phyloP scores from a whole-genome alignment of 1,140 invertebrate species.

The Drosophila pruinosa region DNA sequence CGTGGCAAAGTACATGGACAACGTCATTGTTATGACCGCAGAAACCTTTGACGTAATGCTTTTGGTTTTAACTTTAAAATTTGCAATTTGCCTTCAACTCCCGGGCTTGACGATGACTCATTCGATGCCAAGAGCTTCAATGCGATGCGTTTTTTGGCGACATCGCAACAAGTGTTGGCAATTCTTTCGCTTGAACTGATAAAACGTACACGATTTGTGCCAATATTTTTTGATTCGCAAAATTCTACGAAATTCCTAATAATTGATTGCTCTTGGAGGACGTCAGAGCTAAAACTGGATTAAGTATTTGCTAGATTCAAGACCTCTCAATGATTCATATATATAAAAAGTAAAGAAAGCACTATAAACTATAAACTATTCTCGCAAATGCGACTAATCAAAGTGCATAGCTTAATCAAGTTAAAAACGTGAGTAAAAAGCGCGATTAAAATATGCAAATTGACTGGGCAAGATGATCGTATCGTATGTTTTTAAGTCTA shows the following conservation, averaged over 20 bases:
- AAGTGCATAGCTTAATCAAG: not conserved
- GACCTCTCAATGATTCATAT: not conserved
- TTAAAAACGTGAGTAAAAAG: not conserved
- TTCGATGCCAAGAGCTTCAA: not conserved
- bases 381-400: too few relatives aligned
- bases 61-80: slow-evolving; percentile 6
- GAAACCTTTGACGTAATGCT: slow-evolving; percentile 46
- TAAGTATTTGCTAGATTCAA: not conserved
- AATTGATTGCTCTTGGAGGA: not conserved
- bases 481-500: not conserved
- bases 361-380: not conserved
- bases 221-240: not conserved
- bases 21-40: slow-evolving; percentile 54
- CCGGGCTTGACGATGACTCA: not conserved
- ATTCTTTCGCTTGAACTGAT: not conserved
- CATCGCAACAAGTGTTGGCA: not conserved
- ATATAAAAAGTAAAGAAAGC: not conserved
- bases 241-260: not conserved
- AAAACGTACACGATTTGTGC: not conserved
- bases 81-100: not conserved
- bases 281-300: slow-evolving; percentile 10
- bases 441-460: not conserved
- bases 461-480: not conserved
- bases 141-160: not conserved
- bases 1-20: slow-evolving; percentile 48